Base-by-base conservation (phyloP, 2,797 vertebrate species). In the Argyrosomus regius region DNA sequence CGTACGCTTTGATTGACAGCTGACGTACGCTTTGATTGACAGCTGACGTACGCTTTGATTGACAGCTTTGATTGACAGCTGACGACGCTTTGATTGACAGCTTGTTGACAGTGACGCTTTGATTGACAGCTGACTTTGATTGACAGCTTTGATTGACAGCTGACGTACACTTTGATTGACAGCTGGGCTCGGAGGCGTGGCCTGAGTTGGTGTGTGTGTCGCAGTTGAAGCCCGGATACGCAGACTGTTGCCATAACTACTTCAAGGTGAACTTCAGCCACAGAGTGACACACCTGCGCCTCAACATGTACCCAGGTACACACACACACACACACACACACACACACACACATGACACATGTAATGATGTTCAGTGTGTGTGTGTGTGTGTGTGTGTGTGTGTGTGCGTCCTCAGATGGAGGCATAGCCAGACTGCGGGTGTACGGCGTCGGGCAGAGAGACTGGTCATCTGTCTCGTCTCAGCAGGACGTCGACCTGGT, bases 271-370 rank as follows among this genome's bases (percentile, higher is more conserved):
- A 56, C 64, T 92, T 85, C 20, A 87, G 76, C 4, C 69, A 87
- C 41, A 94, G 93, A 48, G 95, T 97, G 90, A 97, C 96, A 31
- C 97, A 97, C 74, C 62, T 97, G n/a, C 94, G 97, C 9, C 94
- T 97, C 81, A 97, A 97, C 91, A 94, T 97, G 77, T 94, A 94
- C 85, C 97, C 97, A 84, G 97, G 97, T 97, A 82, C 79, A 53
- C 60, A 75, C 43, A n/a, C 63, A 76, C 45, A 75, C 70, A 65
- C 49, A 75, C 74, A 63, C 53, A 35, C 35, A 46, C 26, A 52
- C 31, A 43, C 13, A 31, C 18, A 20, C 16, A 13, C 28, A 52
- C 24, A 41, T 4, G n/a, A 46, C 18, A 46, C 52, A 43, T 9
- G 20, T n/a, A 53, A 7, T 7, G 0, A 18, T 11, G 3, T 4